Percentiles rank a stretch among this genome's conserved stretches.
Conservation (phyloP, 1,140 invertebrate genomes). For the Diabrotica undecimpunctata region DNA sequence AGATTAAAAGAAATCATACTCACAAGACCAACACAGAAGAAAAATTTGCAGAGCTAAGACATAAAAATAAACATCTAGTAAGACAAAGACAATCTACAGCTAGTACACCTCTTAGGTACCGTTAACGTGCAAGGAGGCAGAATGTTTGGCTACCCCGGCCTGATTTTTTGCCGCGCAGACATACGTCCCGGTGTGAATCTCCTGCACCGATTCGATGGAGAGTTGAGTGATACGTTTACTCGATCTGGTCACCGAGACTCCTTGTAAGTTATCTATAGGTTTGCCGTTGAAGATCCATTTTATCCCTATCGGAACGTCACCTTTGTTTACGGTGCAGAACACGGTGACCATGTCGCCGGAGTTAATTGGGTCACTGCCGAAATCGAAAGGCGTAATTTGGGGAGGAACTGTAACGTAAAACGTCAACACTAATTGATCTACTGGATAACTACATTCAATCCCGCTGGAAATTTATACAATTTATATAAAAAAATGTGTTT, state of each 20-base stretch:
- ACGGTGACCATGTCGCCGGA: constrained; percentile 56
- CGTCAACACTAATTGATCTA: too few relatives aligned
- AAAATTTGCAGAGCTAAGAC: constrained; percentile 23
- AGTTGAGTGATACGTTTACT: constrained; percentile 62
- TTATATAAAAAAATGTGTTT: too few relatives aligned
- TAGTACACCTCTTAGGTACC: constrained; percentile 46
- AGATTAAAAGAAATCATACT: too few relatives aligned
- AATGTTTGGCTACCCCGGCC: constrained; percentile 60
- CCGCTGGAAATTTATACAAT: too few relatives aligned
- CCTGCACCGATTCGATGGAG: constrained; percentile 59
- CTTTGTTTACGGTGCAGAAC: constrained; percentile 55
- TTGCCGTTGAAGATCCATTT: constrained; percentile 46
- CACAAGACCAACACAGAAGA: too few relatives aligned
- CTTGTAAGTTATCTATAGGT: constrained; percentile 28
- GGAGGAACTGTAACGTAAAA: constrained; percentile 54
- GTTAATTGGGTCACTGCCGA: constrained; percentile 51
- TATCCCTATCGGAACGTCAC: constrained; percentile 55
- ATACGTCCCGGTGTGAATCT: constrained; percentile 60
- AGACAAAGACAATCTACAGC: constrained; percentile 17
- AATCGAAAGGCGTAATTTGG: constrained; percentile 53
- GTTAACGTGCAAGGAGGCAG: constrained; percentile 60
- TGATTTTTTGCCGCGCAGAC: constrained; percentile 64
- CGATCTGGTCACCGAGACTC: constrained; percentile 52
- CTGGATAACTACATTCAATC: too few relatives aligned
- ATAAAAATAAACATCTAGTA: constrained; percentile 21